Base-by-base conservation (phyloP, 2,888 invertebrate genomes). In the Agrotis exclamationis region DNA sequence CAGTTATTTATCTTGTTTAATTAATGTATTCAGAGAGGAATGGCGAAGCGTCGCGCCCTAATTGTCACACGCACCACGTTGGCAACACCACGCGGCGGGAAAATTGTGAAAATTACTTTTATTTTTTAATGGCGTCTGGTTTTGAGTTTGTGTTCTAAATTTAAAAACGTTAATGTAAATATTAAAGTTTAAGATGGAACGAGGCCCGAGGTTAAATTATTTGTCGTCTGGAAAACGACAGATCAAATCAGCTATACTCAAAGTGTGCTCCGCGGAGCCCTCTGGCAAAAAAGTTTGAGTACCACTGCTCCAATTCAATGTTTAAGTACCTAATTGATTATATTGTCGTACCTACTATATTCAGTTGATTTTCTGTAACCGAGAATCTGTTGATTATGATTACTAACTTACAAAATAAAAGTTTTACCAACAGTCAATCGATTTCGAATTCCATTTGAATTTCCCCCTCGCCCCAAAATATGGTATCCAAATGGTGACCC, bases 31-130 rank as follows among this genome's bases (percentile, higher is more conserved):
- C 77, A 85, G 82, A 76, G 74, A 79, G 80, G 76, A 76, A 80
- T 83, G 85, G 80, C 67, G 74, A 78, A 68, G 79, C 90, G 92
- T 92, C 88, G 80, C 91, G 93, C 92, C 88, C 93, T 91, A 88
- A 90, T 93, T 92, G 85, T 80, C 79, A 65, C 88, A 85, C 86
- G 85, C 85, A 79, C 68, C 85, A 79, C 68, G 74, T 28, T 81
- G 74, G 74, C 63, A 68, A 63, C 66, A 69, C 81, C 80, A 84
- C 68, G 80, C 63, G 63, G 75, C 73, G 79, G 73, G 74, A 80
- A 79, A 74, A 76, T 76, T 56, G 70, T 47, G 62, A 73, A 71
- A 64, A 70, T 76, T 62, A 81, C 82, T 85, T 80, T 86, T 82
- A 79, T 70, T 85, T 81, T 78, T 58, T n/a, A 63, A 66, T 76